Conservation (phyloP, 2,797 vertebrate species). For the Meriones psammophilus region DNA sequence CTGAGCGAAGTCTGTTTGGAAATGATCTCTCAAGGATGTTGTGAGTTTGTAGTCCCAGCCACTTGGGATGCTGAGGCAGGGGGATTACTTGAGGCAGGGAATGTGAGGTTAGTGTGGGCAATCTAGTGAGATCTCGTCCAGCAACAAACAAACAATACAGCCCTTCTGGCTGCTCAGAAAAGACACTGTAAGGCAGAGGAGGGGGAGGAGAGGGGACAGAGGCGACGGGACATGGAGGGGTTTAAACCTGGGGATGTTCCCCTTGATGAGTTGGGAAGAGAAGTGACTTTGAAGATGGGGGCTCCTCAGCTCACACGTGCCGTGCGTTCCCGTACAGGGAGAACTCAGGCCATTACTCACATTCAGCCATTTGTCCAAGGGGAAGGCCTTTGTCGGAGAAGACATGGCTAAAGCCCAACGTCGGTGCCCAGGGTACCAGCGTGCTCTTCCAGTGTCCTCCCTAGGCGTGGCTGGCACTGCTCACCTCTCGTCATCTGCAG, state of each 20-base stretch:
- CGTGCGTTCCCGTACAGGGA: rapidly evolving
- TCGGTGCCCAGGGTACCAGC: constrained; percentile 6
- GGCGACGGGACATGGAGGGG: neutral
- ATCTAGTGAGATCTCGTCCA: neutral
- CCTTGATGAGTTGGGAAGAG: neutral
- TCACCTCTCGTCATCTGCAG: constrained; percentile 14
- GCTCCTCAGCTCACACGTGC: neutral
- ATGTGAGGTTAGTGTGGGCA: neutral
- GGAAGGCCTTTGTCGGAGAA: neutral
- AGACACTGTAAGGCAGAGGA: neutral
- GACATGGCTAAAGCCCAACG: neutral
- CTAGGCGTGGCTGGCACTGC: constrained; percentile 35
- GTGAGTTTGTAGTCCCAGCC: neutral
- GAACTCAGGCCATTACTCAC: neutral
- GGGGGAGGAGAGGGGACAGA: neutral
- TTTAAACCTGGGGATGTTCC: neutral
- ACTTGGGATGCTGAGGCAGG: neutral
- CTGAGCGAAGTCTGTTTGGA: neutral
- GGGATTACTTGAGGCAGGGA: neutral
- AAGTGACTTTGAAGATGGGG: neutral
- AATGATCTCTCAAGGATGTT: neutral
- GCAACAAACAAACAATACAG: neutral
- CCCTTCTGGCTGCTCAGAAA: neutral
- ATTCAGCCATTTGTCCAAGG: neutral
- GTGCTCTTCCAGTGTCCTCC: neutral